Conservation (phyloP, 2,113 vertebrate genomes). For the Cynopterus brachyotis region DNA sequence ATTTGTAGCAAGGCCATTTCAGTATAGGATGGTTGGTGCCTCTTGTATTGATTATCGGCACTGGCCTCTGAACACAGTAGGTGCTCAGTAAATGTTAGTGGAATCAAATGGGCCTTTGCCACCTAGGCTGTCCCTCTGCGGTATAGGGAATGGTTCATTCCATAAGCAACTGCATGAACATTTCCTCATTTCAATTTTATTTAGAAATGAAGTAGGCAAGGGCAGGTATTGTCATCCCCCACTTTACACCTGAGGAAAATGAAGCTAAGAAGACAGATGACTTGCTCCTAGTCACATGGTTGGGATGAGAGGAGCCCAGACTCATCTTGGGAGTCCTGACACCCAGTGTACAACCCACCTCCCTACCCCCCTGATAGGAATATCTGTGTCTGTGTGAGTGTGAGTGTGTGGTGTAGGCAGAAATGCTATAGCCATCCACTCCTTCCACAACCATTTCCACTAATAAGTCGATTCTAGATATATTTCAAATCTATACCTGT, state of each 20-base stretch:
- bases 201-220: not conserved
- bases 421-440: too few species aligned
- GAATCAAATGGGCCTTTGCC: not conserved
- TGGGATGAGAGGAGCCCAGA: not conserved
- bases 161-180: not conserved
- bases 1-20: constrained; percentile 36
- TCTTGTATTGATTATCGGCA: not conserved
- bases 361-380: not conserved
- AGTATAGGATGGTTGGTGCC: not conserved
- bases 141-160: not conserved
- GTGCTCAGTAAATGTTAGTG: not conserved
- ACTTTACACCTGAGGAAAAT: not conserved
- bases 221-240: too few species aligned
- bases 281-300: not conserved
- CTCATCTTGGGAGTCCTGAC: not conserved
- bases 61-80: not conserved
- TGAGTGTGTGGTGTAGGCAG: not conserved
- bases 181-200: not conserved
- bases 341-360: too few species aligned
- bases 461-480: not conserved
- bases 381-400: not conserved
- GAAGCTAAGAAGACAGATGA: not conserved
- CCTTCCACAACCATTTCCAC: not conserved
- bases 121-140: not conserved
- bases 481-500: not conserved